A percentile compares a stretch with the other conserved stretches of the same genome.
Conservation (phyloP, 2,113 vertebrate genomes). For the Neotragus moschatus region DNA sequence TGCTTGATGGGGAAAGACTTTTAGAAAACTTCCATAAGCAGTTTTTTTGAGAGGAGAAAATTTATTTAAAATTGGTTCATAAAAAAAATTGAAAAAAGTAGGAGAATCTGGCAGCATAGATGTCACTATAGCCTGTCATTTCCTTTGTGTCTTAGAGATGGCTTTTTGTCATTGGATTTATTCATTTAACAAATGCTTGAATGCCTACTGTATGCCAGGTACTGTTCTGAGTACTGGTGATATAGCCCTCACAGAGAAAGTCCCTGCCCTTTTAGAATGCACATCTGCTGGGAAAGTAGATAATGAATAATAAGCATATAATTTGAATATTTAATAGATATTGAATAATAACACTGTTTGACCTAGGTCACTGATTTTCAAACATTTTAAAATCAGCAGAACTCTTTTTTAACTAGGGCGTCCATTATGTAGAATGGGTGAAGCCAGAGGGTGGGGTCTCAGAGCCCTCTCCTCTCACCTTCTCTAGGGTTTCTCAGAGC, state of each 20-base stretch:
- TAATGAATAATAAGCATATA: neutral
- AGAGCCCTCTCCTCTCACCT: neutral
- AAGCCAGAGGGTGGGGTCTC: neutral
- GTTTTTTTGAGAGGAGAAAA: neutral
- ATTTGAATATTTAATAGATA: neutral
- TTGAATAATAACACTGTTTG: neutral
- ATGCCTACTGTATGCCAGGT: neutral
- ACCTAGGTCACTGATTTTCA: neutral
- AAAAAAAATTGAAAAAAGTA: neutral
- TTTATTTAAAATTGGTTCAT: constrained; percentile 37
- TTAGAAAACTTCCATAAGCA: neutral
- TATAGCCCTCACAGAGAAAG: neutral
- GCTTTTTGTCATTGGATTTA: neutral
- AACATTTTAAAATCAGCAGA: neutral
- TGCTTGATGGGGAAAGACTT: neutral
- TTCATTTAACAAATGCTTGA: neutral
- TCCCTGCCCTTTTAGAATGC: neutral
- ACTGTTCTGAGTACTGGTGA: neutral
- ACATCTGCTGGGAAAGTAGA: neutral
- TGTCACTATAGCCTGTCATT: neutral
- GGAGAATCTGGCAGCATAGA: neutral
- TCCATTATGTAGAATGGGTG: neutral
- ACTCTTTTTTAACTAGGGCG: neutral
- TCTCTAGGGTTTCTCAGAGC: neutral
- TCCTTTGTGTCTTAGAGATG: neutral